Percentiles rank a stretch among this genome's conserved stretches.
Conservation (phyloP, 2,113 vertebrate species). For the Hypomesus transpacificus region DNA sequence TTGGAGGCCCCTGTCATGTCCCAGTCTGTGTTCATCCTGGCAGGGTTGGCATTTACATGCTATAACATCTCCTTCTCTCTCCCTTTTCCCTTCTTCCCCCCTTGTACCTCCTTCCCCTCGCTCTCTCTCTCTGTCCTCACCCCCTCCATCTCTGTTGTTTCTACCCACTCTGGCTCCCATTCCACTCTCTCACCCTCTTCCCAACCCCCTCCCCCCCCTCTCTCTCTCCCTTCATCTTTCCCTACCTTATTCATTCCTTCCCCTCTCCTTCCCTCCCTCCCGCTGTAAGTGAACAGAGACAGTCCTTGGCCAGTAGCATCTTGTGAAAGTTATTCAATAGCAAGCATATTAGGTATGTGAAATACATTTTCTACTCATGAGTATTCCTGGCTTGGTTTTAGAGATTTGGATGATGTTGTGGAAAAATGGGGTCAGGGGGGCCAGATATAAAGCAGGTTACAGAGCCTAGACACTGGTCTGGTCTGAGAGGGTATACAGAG, state of each 20-base stretch:
- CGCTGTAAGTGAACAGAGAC: neutral
- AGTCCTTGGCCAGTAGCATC: slow-evolving; percentile 28
- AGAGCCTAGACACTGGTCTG: slow-evolving; percentile 38
- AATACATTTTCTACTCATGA: slow-evolving; percentile 44
- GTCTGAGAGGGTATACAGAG: slow-evolving; percentile 3
- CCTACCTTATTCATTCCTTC: neutral
- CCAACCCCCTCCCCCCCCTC: neutral
- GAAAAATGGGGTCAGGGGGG: slow-evolving; percentile 49
- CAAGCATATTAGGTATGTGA: slow-evolving; percentile 48
- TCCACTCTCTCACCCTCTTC: neutral
- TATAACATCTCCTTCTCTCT: neutral
- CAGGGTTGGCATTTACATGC: neutral
- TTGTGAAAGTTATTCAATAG: slow-evolving; percentile 36
- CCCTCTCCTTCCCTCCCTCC: neutral
- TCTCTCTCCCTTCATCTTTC: neutral
- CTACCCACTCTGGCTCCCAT: neutral
- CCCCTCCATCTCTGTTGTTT: neutral
- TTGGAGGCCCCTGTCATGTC: no score
- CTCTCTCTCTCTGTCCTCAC: slow-evolving; percentile 2
- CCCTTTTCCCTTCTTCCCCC: slow-evolving; percentile 1
- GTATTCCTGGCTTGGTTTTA: slow-evolving; percentile 49
- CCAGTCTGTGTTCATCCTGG: neutral
- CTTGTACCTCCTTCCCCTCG: neutral
- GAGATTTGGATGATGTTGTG: slow-evolving; percentile 54
- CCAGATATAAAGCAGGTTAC: slow-evolving; percentile 48